Base-by-base conservation (phyloP, 1,140 invertebrate species). In the Aricia agestis region DNA sequence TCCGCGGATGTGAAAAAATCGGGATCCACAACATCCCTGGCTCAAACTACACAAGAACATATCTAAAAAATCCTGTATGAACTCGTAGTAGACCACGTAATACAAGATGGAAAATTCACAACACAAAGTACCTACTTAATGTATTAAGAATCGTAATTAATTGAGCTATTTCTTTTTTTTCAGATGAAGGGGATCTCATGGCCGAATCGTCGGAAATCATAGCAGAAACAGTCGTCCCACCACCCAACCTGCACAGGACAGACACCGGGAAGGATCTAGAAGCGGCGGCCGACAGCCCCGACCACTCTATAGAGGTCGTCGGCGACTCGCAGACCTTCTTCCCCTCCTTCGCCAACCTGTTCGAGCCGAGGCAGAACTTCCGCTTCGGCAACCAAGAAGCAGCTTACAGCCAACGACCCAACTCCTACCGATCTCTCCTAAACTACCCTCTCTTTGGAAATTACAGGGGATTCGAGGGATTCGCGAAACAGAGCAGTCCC, bases 341-440 rank as follows among this genome's bases (percentile, higher is more conserved):
- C 71, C 92, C 92, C 0, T 77, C 86, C 5, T 92, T 92, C 69
- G 90, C 92, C 32, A 91, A 90, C 72, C 80, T 92, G 32, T 92
- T 92, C 66, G 89, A 92, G 75, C 85, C 89, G 61, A 77, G 87
- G 45, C 91, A 87, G 74, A 90, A 86, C 72, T 91, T 79, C 69
- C 82, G 85, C 25, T 90, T 86, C 67, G 81, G 81, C 5, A 92
- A 84, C 66, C 91, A 92, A 83, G 92, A 92, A 80, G 88, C 78
- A 57, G 92, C 92, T 0, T 92, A 89, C 76, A 92, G 92, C 70
- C 92, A 92, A 81, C 77, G 91, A 73, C 90, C 92, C 0, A 92
- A 87, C 72, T 90, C 91, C 0, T 88, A 92, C 69, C 86, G 86
- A 77, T 91, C 91, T 1, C 78, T 92, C 6, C 73, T 92, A 11